Evolutionary conservation across 1,140 invertebrate genomes (phyloP), one percentile per base, ranked within the genome.

Genomic region (Anadara kagoshimensis): DNA sequence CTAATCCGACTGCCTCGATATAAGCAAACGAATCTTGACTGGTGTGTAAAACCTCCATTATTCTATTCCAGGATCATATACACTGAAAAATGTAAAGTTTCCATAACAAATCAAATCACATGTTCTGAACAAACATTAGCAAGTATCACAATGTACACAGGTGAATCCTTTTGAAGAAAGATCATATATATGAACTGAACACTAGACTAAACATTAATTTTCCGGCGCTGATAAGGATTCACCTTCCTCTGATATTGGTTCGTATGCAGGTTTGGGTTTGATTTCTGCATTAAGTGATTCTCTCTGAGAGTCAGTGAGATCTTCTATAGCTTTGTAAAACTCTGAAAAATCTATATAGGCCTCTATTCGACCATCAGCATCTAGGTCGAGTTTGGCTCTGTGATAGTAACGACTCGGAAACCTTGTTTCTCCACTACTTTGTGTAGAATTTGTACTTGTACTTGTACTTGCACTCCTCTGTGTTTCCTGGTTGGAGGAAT

Each of bases 281-380:
- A 82, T 81, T 61, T 86, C 83, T 54, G 77, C 80, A 68, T 82
- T 75, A 12, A 88, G 69, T 24, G 78, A 72, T 53, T 85, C 79
- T 75, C 79, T 78, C 49, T 87, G 82, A 22, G 80, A 81, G 24
- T 86, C 86, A 22, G 80, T 83, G 66, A 87, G 75, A 61, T 91
- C 92, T 75, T 93, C 93, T 16, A 95, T 91, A 78, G 94, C 94
- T 73, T 91, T 89, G 85, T 93, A 95, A 91, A 94, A 97, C 78
- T 94, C 93, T 0, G 93, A 91, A 86, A 97, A 97, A 88, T 96
- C 94, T 0, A 97, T 94, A 86, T 97, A 97, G 5, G 94, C 91
- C 74, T 92, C 91, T n/a, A 96, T 93, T 80, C 90, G 91, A 20
- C 91, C 92, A 78, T 94, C 92, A 73, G 86, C 87, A 82, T 92